Evolutionary conservation across 1,140 invertebrate species (phyloP).

Genomic region (Drosophila ironensis): DNA sequence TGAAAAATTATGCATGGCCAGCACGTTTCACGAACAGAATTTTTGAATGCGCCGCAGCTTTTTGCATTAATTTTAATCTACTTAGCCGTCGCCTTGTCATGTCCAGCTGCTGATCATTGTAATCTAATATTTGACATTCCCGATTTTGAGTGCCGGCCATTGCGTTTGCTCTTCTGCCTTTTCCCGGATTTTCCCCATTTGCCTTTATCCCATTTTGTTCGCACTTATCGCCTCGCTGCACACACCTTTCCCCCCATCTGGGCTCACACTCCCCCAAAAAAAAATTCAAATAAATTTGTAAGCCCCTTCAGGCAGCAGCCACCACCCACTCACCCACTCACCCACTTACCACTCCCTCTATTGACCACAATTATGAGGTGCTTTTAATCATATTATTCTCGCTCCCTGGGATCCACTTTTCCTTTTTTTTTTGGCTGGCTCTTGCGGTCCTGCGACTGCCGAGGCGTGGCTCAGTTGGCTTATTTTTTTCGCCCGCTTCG

Average conservation of each 20-base stretch:
- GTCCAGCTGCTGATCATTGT: too few species aligned
- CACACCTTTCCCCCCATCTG: constrained; percentile 8
- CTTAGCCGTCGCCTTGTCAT: too few species aligned
- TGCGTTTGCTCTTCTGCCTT: not conserved
- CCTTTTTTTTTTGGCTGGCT: not conserved
- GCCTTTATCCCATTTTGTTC: constrained; percentile 9
- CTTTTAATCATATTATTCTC: constrained; percentile 76
- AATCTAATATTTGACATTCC: constrained; percentile 14
- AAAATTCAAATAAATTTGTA: too few species aligned
- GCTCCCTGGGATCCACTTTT: not conserved
- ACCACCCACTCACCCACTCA: not conserved
- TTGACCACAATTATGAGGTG: constrained; percentile 73
- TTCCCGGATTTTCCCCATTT: not conserved
- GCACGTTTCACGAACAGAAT: too few species aligned
- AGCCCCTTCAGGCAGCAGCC: not conserved
- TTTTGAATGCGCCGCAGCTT: too few species aligned
- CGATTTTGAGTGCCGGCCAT: not conserved
- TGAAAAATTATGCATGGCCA: too few species aligned
- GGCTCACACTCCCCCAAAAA: too few species aligned
- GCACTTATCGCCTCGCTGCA: constrained; percentile 58
- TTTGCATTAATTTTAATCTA: too few species aligned
- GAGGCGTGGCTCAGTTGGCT: constrained; percentile 51
- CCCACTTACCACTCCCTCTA: constrained; percentile 4
- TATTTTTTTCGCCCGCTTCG: constrained; percentile 56
- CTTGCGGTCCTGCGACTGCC: constrained; percentile 36